These are phyloP conservation scores for Cydia fagiglandana DNA, from an alignment of 1,140 invertebrate genomes.

Conservation along the genomic window DNA sequence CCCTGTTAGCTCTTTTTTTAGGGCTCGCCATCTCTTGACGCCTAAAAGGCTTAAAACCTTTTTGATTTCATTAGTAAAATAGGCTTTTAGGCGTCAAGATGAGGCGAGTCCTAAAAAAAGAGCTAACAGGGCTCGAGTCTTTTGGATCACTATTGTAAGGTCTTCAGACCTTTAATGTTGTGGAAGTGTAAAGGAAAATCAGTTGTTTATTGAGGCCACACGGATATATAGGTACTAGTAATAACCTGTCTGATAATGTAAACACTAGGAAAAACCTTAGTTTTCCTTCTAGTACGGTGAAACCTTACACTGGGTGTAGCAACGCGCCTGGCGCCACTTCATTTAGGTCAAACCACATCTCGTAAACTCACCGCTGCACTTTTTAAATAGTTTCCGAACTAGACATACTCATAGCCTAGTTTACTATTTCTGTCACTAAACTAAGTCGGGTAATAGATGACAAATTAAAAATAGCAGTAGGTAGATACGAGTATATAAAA, in stretches of 20 bases:
- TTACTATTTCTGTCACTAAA: no score
- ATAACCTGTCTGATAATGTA: neutral
- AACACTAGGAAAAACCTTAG: constrained; percentile 6
- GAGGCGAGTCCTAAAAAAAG: no score
- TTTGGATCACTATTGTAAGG: no score
- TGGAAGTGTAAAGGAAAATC: neutral
- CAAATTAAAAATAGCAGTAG: no score
- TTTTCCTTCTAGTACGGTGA: constrained; percentile 2
- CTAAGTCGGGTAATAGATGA: no score
- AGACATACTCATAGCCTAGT: neutral
- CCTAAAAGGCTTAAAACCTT: no score
- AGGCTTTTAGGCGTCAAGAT: no score
- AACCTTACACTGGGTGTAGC: neutral
- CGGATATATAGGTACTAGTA: neutral
- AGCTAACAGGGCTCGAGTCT: no score
- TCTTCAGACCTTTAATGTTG: neutral
- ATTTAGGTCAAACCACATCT: constrained; percentile 16
- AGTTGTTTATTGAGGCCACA: neutral
- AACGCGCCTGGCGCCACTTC: neutral
- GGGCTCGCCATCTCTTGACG: no score
- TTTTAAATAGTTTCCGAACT: neutral
- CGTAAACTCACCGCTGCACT: neutral
- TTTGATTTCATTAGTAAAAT: no score
- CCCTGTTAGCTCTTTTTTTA: no score
- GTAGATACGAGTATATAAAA: no score